phyloP scores from a whole-genome alignment of 2,113 vertebrate species.

The Verasper variegatus region DNA sequence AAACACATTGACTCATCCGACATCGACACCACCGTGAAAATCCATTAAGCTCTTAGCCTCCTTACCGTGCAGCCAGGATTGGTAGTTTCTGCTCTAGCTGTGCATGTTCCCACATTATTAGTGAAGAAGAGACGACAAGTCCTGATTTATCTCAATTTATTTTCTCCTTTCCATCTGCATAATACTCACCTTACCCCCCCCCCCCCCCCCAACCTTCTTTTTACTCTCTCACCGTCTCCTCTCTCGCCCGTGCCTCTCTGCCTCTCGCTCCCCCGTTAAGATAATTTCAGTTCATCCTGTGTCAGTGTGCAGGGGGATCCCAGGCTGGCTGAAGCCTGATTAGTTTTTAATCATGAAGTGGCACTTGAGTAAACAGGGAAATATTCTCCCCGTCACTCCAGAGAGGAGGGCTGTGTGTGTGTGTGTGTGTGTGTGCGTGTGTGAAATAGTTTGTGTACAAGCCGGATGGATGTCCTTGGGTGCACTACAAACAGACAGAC shows the following conservation, averaged over 20 bases:
- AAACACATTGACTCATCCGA: not conserved
- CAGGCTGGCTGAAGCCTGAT: slow-evolving; percentile 73
- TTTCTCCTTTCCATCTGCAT: slow-evolving; percentile 5
- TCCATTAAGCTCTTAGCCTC: not conserved
- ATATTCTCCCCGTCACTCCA: slow-evolving; percentile 67
- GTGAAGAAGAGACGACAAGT: not conserved
- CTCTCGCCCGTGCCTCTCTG: no score
- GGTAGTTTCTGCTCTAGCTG: no score
- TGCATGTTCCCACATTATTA: not conserved
- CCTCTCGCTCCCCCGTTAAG: slow-evolving; percentile 41
- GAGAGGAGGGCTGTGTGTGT: slow-evolving; percentile 38
- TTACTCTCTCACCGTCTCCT: not conserved
- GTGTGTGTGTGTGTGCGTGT: not conserved
- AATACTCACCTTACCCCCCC: not conserved
- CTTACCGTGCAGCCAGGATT: not conserved
- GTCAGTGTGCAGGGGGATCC: slow-evolving; percentile 64
- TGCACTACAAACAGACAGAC: slow-evolving; percentile 62
- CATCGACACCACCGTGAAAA: not conserved
- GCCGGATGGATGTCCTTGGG: slow-evolving; percentile 66
- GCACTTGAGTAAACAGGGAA: slow-evolving; percentile 78
- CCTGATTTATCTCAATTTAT: slow-evolving; percentile 1
- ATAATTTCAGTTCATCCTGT: slow-evolving; percentile 69
- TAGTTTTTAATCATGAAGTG: slow-evolving; percentile 79
- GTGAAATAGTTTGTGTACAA: slow-evolving; percentile 53
- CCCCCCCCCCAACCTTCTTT: slow-evolving; percentile 1